Conservation (phyloP, 2,113 vertebrate genomes). For the Heterotilapia buettikoferi region DNA sequence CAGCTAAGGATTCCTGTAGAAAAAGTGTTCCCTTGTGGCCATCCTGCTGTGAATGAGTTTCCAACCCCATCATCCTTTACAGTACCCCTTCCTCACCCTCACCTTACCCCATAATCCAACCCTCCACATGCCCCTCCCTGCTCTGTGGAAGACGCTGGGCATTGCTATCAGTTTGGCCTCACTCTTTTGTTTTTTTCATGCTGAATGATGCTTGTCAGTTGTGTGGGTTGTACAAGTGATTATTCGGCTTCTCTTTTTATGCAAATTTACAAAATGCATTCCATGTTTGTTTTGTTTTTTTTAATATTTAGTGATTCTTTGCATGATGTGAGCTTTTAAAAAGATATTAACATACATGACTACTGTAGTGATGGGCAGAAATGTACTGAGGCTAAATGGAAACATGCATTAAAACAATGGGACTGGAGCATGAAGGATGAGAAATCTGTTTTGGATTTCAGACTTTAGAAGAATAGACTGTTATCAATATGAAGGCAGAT, state of each 20-base stretch:
- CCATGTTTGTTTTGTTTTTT: slow-evolving; percentile 28
- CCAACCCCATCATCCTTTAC: slow-evolving; percentile 66
- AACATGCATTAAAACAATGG: slow-evolving; percentile 13
- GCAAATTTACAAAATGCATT: slow-evolving; percentile 28
- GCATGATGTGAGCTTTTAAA: slow-evolving; percentile 58
- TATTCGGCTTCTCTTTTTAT: slow-evolving; percentile 28
- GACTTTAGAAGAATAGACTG: background rate
- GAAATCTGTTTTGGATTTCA: background rate
- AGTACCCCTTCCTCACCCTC: slow-evolving; percentile 46
- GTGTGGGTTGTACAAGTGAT: slow-evolving; percentile 24
- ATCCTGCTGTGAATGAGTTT: slow-evolving; percentile 78
- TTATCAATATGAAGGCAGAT: background rate
- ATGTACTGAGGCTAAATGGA: slow-evolving; percentile 49
- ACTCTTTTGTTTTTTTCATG: background rate
- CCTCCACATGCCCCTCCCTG: slow-evolving; percentile 36
- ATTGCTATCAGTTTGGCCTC: slow-evolving; percentile 57
- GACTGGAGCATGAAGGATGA: background rate
- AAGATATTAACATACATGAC: slow-evolving; percentile 55
- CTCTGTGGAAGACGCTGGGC: slow-evolving; percentile 67
- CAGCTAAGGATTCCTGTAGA: slow-evolving; percentile 96
- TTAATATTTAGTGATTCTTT: slow-evolving; percentile 32
- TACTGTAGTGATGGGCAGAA: slow-evolving; percentile 54
- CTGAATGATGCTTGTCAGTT: slow-evolving; percentile 52
- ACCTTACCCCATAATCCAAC: slow-evolving; percentile 46
- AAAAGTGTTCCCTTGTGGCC: slow-evolving; percentile 73